Conservation (phyloP, 2,113 vertebrate genomes). For the Nothobranchius furzeri region DNA sequence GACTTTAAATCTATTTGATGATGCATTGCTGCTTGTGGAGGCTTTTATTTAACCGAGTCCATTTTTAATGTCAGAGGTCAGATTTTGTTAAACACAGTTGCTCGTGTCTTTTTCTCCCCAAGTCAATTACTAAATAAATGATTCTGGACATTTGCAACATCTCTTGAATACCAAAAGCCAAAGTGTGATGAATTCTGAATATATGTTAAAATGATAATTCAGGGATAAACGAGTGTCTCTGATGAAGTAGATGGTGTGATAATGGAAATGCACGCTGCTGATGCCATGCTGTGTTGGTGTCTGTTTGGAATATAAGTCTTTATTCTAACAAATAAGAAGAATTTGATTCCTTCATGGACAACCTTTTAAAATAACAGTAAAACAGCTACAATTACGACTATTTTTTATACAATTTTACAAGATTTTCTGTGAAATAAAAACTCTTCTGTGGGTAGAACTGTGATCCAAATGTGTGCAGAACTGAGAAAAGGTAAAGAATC, state of each 20-base stretch:
- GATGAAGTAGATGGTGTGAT: background rate
- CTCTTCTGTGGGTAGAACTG: background rate
- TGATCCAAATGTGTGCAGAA: background rate
- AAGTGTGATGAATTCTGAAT: background rate
- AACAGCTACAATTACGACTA: too few species aligned
- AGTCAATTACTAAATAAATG: slow-evolving; percentile 13
- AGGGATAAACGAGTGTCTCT: background rate
- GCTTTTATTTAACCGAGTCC: background rate
- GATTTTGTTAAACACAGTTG: background rate
- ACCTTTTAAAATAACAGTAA: too few species aligned
- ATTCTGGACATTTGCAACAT: background rate
- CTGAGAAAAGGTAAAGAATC: background rate
- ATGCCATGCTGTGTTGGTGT: background rate
- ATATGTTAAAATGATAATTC: background rate
- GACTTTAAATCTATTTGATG: slow-evolving; percentile 3
- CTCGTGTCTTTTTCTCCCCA: background rate
- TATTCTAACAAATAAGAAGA: too few species aligned
- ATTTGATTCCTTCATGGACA: too few species aligned
- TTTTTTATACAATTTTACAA: too few species aligned
- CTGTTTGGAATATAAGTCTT: slow-evolving; percentile 5
- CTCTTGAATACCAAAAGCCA: background rate
- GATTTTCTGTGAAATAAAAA: background rate
- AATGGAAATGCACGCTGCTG: background rate
- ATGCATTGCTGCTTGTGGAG: slow-evolving; percentile 1
- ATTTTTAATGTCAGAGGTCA: slow-evolving; percentile 13